Conservation (phyloP, 2,797 vertebrate species). For the Halcyon chelicuti region DNA sequence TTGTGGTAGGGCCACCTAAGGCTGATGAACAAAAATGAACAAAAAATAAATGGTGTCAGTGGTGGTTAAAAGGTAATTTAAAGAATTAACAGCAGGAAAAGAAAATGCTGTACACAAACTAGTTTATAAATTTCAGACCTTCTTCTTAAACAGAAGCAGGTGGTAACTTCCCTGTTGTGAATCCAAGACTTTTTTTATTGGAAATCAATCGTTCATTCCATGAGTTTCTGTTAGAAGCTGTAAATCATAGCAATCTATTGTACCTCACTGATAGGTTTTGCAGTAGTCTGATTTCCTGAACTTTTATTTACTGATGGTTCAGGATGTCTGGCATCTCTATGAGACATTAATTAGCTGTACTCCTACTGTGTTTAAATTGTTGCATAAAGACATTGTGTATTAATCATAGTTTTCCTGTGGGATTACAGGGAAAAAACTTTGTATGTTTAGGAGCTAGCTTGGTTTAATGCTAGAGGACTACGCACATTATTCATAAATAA, state of each 20-base stretch:
- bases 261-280: background rate
- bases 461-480: background rate
- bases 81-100: constrained; percentile 10
- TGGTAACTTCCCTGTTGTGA: background rate
- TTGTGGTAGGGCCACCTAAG: background rate
- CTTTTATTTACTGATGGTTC: constrained; percentile 23
- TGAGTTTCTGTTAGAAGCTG: background rate
- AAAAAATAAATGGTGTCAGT: background rate
- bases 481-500: constrained; percentile 12
- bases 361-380: background rate
- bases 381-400: background rate
- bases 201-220: constrained; percentile 10
- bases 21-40: background rate
- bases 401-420: background rate
- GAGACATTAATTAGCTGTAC: constrained; percentile 6
- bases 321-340: background rate
- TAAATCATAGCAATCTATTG: constrained; percentile 2
- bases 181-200: background rate
- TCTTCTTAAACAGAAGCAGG: background rate
- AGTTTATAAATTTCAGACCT: background rate
- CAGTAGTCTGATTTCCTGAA: background rate
- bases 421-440: background rate
- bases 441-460: background rate
- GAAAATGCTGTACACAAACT: background rate
- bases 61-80: constrained; percentile 8